Evolutionary conservation across 1,140 invertebrate genomes (phyloP).

Genomic region (Proales similis): DNA sequence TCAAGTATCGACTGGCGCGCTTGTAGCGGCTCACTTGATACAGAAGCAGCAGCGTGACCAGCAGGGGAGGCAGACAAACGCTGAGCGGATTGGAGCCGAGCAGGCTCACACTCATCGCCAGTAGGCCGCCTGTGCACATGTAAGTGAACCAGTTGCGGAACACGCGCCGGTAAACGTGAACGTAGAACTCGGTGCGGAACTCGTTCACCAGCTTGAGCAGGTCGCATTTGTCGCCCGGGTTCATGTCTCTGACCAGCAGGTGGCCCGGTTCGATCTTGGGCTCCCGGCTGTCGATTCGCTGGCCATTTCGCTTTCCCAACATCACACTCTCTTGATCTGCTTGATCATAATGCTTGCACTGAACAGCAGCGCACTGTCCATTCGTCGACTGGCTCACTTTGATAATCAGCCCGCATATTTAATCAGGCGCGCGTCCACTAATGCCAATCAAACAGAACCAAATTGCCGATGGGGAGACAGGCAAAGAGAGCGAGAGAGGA

Average conservation of each 20-base stretch:
- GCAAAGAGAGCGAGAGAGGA: too few species aligned
- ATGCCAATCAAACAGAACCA: too few species aligned
- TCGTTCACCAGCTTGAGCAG: slow-evolving; percentile 16
- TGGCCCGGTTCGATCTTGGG: too few species aligned
- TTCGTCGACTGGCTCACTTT: too few species aligned
- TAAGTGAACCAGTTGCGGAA: slow-evolving; percentile 35
- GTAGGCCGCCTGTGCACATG: not conserved
- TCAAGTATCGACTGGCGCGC: not conserved
- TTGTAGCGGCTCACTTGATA: slow-evolving; percentile 31
- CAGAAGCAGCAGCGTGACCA: slow-evolving; percentile 13
- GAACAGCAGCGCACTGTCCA: too few species aligned
- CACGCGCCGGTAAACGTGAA: not conserved
- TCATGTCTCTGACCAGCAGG: slow-evolving; percentile 16
- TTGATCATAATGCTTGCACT: too few species aligned
- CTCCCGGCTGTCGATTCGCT: too few species aligned
- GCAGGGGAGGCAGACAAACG: slow-evolving; percentile 17
- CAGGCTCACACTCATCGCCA: slow-evolving; percentile 18
- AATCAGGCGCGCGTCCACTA: too few species aligned
- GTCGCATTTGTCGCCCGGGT: slow-evolving; percentile 23
- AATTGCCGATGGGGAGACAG: too few species aligned
- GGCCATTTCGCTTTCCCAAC: too few species aligned
- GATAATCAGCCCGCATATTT: too few species aligned
- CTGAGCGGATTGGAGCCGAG: slow-evolving; percentile 18
- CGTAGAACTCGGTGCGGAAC: slow-evolving; percentile 14
- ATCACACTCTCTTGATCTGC: too few species aligned